phyloP scores from a whole-genome alignment of 2,113 vertebrate species.

The Coptodon rendalli region DNA sequence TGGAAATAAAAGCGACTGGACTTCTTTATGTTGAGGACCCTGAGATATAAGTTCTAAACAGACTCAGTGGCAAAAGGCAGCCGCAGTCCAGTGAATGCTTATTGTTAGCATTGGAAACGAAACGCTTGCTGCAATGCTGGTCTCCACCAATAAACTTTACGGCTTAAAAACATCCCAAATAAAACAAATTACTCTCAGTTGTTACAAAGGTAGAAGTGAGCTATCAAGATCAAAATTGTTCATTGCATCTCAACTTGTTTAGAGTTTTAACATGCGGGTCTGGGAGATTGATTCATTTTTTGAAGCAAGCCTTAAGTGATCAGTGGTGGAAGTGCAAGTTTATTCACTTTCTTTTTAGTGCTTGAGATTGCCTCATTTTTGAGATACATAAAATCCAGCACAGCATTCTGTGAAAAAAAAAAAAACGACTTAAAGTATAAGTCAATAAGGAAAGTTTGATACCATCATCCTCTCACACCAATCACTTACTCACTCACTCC shows the following conservation, averaged over 20 bases:
- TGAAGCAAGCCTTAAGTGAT: not conserved
- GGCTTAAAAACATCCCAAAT: fast-evolving
- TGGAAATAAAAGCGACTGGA: not conserved
- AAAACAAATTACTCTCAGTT: fast-evolving
- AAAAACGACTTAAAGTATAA: not conserved
- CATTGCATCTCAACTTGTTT: fast-evolving
- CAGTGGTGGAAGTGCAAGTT: not conserved
- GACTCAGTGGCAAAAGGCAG: not conserved
- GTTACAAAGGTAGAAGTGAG: not conserved
- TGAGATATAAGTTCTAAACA: not conserved
- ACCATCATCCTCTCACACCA: not conserved
- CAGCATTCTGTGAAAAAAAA: not conserved
- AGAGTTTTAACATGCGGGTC: fast-evolving
- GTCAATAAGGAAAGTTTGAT: fast-evolving
- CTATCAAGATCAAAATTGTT: not conserved
- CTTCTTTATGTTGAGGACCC: not conserved
- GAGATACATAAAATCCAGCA: not conserved
- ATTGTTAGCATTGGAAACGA: not conserved
- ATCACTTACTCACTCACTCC: not conserved
- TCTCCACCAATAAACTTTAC: fast-evolving
- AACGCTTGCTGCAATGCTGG: not conserved
- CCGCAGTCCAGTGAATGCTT: not conserved
- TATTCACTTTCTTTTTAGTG: not conserved
- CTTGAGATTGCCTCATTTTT: not conserved
- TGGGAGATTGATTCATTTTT: not conserved